These are phyloP conservation scores for Tychaedon coryphoeus DNA, from an alignment of 2,113 vertebrate genomes.

Conservation along the genomic window DNA sequence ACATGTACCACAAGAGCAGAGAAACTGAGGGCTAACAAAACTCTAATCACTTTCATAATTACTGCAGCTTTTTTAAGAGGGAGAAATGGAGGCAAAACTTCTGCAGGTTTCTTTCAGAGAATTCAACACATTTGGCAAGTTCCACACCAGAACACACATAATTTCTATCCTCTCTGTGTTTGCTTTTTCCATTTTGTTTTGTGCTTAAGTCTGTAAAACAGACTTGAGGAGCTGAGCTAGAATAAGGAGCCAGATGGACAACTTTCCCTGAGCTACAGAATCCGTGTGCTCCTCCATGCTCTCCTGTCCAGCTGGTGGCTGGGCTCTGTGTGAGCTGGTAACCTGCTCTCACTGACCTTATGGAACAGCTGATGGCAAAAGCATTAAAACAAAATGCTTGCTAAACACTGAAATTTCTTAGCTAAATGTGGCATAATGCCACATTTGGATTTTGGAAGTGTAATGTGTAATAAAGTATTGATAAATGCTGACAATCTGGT, in stretches of 20 bases:
- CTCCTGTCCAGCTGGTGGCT: not conserved
- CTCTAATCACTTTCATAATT: not conserved
- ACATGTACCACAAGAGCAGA: not conserved
- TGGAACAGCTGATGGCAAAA: not conserved
- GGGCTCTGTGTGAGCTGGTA: not conserved
- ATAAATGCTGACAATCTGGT: not conserved
- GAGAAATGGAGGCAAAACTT: not conserved
- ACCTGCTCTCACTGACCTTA: not conserved
- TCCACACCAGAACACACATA: not conserved
- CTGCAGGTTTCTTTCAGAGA: not conserved
- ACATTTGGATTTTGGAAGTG: not conserved
- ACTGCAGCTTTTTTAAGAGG: not conserved
- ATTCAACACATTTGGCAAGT: not conserved
- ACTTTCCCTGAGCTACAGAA: not conserved
- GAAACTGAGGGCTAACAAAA: not conserved
- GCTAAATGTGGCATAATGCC: not conserved
- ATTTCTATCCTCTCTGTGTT: not conserved
- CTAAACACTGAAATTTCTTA: not conserved
- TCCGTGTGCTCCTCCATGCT: too few relatives aligned
- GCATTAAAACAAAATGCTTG: not conserved
- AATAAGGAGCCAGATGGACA: not conserved
- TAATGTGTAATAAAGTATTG: not conserved
- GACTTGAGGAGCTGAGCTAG: not conserved
- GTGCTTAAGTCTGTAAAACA: not conserved
- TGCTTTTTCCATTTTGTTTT: not conserved